These are phyloP conservation scores for Trypoxylon attenuatum DNA, from an alignment of 2,888 invertebrate species.

Conservation along the genomic window DNA sequence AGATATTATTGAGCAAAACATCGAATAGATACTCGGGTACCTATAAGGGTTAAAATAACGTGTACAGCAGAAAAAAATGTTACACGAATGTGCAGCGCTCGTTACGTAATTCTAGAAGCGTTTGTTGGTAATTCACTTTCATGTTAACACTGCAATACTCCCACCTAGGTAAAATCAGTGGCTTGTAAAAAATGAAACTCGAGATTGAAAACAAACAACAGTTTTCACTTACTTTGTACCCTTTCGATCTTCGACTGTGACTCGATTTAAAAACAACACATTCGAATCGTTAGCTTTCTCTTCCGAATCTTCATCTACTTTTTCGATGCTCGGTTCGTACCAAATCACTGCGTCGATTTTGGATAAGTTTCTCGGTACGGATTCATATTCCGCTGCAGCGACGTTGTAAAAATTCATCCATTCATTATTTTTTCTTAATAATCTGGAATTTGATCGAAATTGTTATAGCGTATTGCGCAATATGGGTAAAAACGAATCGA, in stretches of 20 bases:
- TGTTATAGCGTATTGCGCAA: neutral
- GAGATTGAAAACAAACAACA: neutral
- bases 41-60: no score
- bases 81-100: constrained; percentile 30
- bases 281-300: constrained; percentile 35
- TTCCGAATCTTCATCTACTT: constrained; percentile 41
- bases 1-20: no score
- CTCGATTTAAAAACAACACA: constrained; percentile 57
- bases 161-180: constrained; percentile 54
- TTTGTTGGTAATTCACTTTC: constrained; percentile 46
- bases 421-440: constrained; percentile 52
- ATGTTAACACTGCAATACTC: constrained; percentile 53
- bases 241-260: constrained; percentile 65
- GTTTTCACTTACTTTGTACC: constrained; percentile 60
- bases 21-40: no score
- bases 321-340: constrained; percentile 50
- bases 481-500: neutral
- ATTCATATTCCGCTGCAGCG: constrained; percentile 56
- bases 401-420: constrained; percentile 61
- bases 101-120: constrained; percentile 47
- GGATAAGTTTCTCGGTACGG: constrained; percentile 41
- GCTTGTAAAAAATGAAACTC: neutral
- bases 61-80: neutral
- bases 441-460: constrained; percentile 53
- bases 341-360: constrained; percentile 54